phyloP scores from a whole-genome alignment of 2,113 vertebrate genomes.

The Saccopteryx bilineata region DNA sequence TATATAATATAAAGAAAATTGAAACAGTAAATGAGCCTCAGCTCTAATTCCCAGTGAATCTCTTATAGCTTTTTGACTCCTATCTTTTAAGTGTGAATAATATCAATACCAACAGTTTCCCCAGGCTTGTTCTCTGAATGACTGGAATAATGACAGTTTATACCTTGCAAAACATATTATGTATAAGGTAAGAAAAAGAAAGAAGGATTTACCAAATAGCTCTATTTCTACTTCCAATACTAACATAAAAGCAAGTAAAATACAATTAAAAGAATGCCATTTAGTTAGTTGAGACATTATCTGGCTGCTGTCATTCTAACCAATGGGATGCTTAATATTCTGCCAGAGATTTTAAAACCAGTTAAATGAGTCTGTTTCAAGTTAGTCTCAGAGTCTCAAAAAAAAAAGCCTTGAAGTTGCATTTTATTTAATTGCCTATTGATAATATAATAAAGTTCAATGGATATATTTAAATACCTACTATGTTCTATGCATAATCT shows the following conservation, averaged over 20 bases:
- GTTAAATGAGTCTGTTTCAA: conserved; percentile 7
- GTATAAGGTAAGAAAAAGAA: conserved; percentile 49
- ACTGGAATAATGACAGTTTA: conserved; percentile 19
- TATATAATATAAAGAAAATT: not conserved
- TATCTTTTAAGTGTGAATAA: not conserved
- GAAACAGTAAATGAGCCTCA: not conserved
- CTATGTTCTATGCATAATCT: conserved; percentile 70
- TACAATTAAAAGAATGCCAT: not conserved
- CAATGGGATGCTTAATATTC: not conserved
- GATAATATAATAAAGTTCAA: conserved; percentile 77
- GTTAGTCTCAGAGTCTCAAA: conserved; percentile 42
- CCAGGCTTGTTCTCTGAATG: not conserved
- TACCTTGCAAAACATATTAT: conserved; percentile 27
- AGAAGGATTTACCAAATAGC: not conserved
- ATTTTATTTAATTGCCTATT: conserved; percentile 78
- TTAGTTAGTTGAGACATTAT: not conserved
- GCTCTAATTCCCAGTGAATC: not conserved
- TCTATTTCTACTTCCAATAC: not conserved
- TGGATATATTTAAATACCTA: conserved; percentile 73
- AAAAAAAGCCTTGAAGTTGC: conserved; percentile 65
- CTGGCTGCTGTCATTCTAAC: not conserved
- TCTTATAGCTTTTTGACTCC: not conserved
- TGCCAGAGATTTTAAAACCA: conserved; percentile 38
- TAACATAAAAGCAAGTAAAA: not conserved
- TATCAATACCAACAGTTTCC: not conserved